Conservation (phyloP, 2,888 invertebrate genomes). For the Girardia tigrina region DNA sequence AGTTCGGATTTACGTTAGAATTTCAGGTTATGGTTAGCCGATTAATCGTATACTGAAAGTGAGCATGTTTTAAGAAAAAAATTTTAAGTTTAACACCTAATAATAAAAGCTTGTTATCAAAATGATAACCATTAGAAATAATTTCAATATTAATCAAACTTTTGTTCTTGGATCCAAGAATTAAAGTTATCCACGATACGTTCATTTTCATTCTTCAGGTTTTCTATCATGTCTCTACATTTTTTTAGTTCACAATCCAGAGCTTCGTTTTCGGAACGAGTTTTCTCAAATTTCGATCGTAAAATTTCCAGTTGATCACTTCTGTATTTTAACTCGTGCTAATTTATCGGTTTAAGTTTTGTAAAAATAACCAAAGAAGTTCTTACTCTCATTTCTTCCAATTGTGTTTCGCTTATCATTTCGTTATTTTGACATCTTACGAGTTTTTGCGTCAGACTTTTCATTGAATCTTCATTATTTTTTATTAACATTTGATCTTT, state of each 20-base stretch:
- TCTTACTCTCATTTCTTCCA: neutral
- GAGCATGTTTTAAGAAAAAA: no score
- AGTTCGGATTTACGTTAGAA: no score
- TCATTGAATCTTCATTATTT: neutral
- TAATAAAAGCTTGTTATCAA: no score
- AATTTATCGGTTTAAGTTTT: neutral
- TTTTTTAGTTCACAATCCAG: neutral
- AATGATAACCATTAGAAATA: no score
- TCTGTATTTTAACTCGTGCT: neutral
- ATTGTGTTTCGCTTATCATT: neutral
- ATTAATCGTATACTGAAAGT: no score
- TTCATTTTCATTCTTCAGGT: neutral
- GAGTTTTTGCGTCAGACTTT: neutral
- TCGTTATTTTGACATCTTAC: neutral
- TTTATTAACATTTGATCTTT: neutral
- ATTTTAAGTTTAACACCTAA: no score
- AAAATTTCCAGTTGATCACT: neutral
- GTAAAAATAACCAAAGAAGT: neutral
- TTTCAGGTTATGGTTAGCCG: no score
- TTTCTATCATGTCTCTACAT: neutral
- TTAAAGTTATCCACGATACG: neutral
- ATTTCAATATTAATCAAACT: no score
- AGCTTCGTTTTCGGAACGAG: neutral
- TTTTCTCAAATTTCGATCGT: neutral
- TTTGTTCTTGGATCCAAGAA: slow-evolving; percentile 13